phyloP scores from a whole-genome alignment of 2,113 vertebrate species.

The Sinocyclocheilus maitianheensis region DNA sequence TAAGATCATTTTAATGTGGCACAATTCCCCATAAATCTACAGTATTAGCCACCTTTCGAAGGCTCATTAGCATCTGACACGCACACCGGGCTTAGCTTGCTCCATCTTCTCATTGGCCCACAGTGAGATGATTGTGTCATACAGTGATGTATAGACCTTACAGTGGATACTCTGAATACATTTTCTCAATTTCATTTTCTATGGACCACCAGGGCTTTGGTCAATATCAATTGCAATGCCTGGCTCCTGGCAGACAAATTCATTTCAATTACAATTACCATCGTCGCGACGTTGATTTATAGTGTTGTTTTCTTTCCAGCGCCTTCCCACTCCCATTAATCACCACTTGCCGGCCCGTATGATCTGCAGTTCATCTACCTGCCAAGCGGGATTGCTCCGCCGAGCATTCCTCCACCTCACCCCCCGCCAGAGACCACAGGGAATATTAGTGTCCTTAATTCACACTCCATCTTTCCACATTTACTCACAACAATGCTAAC shows the following conservation, averaged over 20 bases:
- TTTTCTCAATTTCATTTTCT: constrained; percentile 61
- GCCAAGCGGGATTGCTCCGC: constrained; percentile 68
- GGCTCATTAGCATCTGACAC: constrained; percentile 25
- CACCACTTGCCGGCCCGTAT: constrained; percentile 65
- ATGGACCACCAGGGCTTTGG: constrained; percentile 63
- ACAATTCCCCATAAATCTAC: background rate
- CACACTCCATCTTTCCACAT: constrained; percentile 55
- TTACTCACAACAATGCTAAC: constrained; percentile 47
- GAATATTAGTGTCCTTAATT: constrained; percentile 65
- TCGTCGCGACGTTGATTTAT: constrained; percentile 74
- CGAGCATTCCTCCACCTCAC: constrained; percentile 61
- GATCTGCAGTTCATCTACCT: constrained; percentile 76
- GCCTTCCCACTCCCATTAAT: constrained; percentile 70
- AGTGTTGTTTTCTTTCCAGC: constrained; percentile 71
- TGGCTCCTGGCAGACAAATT: constrained; percentile 68
- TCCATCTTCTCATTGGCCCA: constrained; percentile 35
- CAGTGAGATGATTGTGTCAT: constrained; percentile 47
- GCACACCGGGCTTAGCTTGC: background rate
- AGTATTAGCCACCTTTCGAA: background rate
- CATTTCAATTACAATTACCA: constrained; percentile 80
- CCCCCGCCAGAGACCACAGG: constrained; percentile 39
- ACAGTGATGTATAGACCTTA: constrained; percentile 51
- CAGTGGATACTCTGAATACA: constrained; percentile 52
- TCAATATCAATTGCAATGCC: constrained; percentile 72
- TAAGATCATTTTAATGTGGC: background rate